phyloP scores from a whole-genome alignment of 2,888 invertebrate species.

The Drosophila kambysellisi region DNA sequence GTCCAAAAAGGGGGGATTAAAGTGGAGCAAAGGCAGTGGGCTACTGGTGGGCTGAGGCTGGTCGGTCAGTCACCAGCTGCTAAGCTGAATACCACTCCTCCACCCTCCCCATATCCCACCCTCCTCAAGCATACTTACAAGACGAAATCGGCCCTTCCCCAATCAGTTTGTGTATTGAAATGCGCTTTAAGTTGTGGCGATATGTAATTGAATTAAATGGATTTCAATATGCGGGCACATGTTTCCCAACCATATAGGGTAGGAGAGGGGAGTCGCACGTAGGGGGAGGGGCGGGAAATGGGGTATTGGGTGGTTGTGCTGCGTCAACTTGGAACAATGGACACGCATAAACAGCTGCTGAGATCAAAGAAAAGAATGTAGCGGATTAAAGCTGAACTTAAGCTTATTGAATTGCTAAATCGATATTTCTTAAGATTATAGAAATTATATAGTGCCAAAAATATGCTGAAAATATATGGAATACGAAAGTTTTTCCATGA shows the following conservation, averaged over 20 bases:
- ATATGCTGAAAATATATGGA: neutral
- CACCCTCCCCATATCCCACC: neutral
- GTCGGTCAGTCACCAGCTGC: constrained; percentile 53
- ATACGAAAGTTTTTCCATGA: neutral
- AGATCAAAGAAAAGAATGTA: constrained; percentile 35
- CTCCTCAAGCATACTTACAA: neutral
- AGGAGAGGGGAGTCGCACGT: neutral
- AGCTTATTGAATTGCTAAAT: constrained; percentile 10
- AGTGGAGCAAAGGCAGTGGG: neutral
- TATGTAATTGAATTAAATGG: constrained; percentile 78
- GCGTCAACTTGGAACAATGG: constrained; percentile 29
- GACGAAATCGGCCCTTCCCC: constrained; percentile 6
- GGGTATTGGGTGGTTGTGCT: neutral
- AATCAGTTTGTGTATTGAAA: constrained; percentile 56
- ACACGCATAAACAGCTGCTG: constrained; percentile 52
- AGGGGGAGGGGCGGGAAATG: neutral
- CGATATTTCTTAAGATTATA: neutral
- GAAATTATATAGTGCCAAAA: neutral
- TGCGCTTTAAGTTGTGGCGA: constrained; percentile 76
- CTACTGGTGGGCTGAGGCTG: neutral
- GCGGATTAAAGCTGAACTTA: constrained; percentile 1
- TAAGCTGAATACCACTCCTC: constrained; percentile 20
- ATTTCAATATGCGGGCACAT: constrained; percentile 80
- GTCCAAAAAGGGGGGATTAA: constrained; percentile 25
- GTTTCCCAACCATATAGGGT: constrained; percentile 34